phyloP scores from a whole-genome alignment of 2,797 vertebrate species.

The Oceanodroma leucorhoa region DNA sequence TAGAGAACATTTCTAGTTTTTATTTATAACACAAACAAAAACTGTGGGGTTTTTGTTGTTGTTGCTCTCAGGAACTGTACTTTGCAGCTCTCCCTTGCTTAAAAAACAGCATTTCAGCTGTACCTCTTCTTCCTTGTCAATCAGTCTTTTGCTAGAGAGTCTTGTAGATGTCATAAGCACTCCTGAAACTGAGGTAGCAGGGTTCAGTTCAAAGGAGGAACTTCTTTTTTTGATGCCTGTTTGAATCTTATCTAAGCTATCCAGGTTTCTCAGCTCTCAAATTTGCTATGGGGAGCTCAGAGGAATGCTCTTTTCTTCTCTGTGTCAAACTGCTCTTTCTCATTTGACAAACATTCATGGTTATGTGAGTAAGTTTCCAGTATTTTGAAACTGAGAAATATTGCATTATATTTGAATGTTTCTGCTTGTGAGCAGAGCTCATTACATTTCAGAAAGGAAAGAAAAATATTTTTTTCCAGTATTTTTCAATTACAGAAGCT shows the following conservation, averaged over 20 bases:
- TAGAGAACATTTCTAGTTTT: background rate
- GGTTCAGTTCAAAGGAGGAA: background rate
- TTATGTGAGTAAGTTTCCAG: background rate
- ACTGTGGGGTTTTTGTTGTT: background rate
- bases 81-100: background rate
- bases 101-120: background rate
- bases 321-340: background rate
- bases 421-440: background rate
- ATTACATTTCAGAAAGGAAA: background rate
- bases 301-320: background rate
- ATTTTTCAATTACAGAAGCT: background rate
- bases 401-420: background rate
- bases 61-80: background rate
- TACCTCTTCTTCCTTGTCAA: background rate
- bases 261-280: background rate
- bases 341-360: background rate
- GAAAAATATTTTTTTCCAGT: background rate
- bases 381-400: background rate
- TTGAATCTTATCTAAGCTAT: conserved; percentile 6
- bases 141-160: background rate
- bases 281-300: background rate
- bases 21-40: background rate
- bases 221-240: background rate
- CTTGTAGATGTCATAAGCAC: background rate
- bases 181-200: background rate